Evolutionary conservation across 64 coral and sea anemone species (phyloP).

Genomic region (Porites australiensis): DNA sequence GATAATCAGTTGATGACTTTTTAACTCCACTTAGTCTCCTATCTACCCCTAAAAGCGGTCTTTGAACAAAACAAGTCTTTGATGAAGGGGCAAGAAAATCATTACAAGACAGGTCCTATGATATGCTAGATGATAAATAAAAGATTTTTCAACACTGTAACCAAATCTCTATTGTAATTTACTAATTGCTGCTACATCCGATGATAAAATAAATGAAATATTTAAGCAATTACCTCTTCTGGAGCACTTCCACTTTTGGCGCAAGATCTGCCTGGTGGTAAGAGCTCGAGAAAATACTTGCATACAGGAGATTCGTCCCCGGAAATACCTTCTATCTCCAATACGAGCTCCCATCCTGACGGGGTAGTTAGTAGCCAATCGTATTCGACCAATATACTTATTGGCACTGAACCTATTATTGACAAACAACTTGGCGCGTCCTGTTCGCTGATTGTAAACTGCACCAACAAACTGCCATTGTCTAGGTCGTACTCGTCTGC

Average conservation of each 20-base stretch:
- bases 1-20: too few species aligned
- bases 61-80: too few species aligned
- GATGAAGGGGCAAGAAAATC: too few species aligned
- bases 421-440: slow-evolving; percentile 47
- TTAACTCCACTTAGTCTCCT: too few species aligned
- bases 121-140: too few species aligned
- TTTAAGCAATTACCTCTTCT: slow-evolving; percentile 5
- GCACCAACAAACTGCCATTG: slow-evolving; percentile 47
- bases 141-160: too few species aligned
- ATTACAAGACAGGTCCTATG: too few species aligned
- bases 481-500: neutral
- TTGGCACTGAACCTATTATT: slow-evolving; percentile 30
- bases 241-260: slow-evolving; percentile 24
- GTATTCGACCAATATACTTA: slow-evolving; percentile 18
- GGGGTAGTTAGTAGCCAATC: slow-evolving; percentile 4
- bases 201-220: too few species aligned
- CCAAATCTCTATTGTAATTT: too few species aligned
- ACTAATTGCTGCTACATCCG: too few species aligned
- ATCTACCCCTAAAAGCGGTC: too few species aligned
- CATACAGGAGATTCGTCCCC: slow-evolving; percentile 59
- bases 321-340: slow-evolving; percentile 30
- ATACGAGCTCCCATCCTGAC: slow-evolving; percentile 41
- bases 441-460: slow-evolving; percentile 25
- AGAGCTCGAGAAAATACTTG: slow-evolving; percentile 43
- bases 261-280: neutral